Base-by-base conservation (phyloP, 1,140 invertebrate species). In the Temnothorax longispinosus region DNA sequence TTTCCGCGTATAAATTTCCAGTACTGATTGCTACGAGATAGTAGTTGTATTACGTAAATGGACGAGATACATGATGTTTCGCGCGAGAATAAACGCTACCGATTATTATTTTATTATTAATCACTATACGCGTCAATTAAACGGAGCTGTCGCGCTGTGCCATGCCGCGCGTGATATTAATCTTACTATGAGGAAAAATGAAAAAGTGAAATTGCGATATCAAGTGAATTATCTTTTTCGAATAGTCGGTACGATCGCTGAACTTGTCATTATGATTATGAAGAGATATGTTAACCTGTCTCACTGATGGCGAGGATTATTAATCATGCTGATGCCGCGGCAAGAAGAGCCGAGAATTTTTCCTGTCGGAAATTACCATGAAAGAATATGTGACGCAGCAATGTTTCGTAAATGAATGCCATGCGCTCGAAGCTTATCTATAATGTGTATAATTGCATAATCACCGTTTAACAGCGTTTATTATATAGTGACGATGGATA, bases 201-300 rank as follows among this genome's bases (percentile, higher is more conserved):
- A 69, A 81, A 69, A 81, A 81, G 10, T 15, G 38, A 56, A 71
- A 81, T 64, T 64, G 44, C 58, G 44, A 64, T 58, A 71, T 81
- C 65, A 44, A 81, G 52, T 71, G 50, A 71, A 65, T 81, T 71
- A 81, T 81, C 52, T 81, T 81, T 81, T 71, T 56, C 10, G 10
- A 54, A 32, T 41, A 54, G 35, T 71, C 47, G 47, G 21, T 38
- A 54, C 38, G 77, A 81, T 69, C 65, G 21, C 50, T 56, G 64
- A 81, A 81, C 78, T 81, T 81, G 78, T 81, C 78, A 71, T 71
- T 71, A 58, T 81, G 52, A 56, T 81, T 81, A 81, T 32, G 21
- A 44, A 56, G 78, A 71, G 38, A 6, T 58, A 56, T 41, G 50
- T 35, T 21, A 21, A 44, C 52, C 64, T 56, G 78, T 81, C 78